A percentile compares a stretch with the other conserved stretches of the same genome.
phyloP scores from a whole-genome alignment of 2,888 invertebrate genomes.

The Aspidapion aeneum region DNA sequence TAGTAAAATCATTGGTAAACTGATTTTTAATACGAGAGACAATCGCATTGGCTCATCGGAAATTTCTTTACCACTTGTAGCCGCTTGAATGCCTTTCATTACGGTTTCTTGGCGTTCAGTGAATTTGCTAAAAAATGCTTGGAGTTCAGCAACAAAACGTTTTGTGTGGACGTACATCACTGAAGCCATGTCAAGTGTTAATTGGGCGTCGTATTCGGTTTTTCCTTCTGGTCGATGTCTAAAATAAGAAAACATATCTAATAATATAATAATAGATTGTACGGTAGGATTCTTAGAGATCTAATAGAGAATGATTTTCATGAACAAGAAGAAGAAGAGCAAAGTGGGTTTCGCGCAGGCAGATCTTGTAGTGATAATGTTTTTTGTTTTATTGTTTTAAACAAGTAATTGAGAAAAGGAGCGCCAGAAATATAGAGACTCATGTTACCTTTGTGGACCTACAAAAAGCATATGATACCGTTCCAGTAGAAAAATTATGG shows the following conservation, averaged over 20 bases:
- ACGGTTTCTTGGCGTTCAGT: constrained; percentile 73
- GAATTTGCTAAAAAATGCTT: constrained; percentile 83
- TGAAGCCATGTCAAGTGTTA: constrained; percentile 82
- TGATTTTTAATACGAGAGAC: constrained; percentile 61
- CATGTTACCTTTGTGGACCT: too few species aligned
- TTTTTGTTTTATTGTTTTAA: too few species aligned
- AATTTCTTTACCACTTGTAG: constrained; percentile 53
- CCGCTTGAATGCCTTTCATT: constrained; percentile 63
- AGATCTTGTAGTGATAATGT: too few species aligned
- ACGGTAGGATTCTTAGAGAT: too few species aligned
- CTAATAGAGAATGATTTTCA: too few species aligned
- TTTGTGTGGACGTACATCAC: constrained; percentile 93
- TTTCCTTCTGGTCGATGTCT: constrained; percentile 47
- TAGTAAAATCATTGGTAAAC: constrained; percentile 79
- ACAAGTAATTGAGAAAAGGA: too few species aligned
- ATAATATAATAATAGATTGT: too few species aligned
- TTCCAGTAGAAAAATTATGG: too few species aligned
- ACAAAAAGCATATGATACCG: too few species aligned
- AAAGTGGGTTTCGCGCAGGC: too few species aligned
- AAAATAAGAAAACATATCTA: constrained; percentile 24
- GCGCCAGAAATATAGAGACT: too few species aligned
- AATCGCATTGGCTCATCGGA: constrained; percentile 49
- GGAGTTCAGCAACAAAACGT: constrained; percentile 84
- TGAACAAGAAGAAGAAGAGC: too few species aligned
- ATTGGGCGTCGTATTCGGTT: constrained; percentile 61